phyloP scores from a whole-genome alignment of 1,140 invertebrate genomes.

The Cydia fagiglandana region DNA sequence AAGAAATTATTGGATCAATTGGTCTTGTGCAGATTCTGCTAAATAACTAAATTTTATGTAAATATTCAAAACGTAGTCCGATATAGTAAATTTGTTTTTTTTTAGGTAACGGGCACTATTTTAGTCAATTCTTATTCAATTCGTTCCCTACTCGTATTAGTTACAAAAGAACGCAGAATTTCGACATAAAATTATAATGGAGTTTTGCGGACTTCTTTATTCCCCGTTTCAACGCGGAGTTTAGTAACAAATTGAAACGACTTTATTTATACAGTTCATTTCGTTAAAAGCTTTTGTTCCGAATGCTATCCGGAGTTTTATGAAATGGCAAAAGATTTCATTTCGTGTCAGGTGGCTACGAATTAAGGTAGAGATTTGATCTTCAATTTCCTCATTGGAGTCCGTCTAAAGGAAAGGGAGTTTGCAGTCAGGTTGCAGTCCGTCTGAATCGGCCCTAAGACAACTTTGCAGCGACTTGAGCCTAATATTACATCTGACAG shows the following conservation, averaged over 20 bases:
- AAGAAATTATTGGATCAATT: background rate
- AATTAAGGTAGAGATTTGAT: too few species aligned
- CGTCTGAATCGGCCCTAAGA: too few species aligned
- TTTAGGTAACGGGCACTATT: too few species aligned
- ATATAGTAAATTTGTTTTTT: too few species aligned
- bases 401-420: too few species aligned
- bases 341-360: background rate
- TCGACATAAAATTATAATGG: slow-evolving; percentile 1
- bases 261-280: background rate
- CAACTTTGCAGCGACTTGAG: too few species aligned
- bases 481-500: too few species aligned
- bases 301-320: background rate
- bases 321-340: background rate
- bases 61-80: too few species aligned
- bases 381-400: too few species aligned
- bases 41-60: too few species aligned
- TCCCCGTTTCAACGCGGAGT: background rate
- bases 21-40: background rate
- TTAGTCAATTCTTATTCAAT: background rate
- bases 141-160: too few species aligned
- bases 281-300: background rate
- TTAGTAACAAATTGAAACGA: background rate
- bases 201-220: background rate
- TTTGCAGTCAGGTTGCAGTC: too few species aligned
- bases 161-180: background rate